A percentile compares a stretch with the other conserved stretches of the same genome.
phyloP scores from a whole-genome alignment of 2,797 vertebrate species.

The Ibycter americanus region DNA sequence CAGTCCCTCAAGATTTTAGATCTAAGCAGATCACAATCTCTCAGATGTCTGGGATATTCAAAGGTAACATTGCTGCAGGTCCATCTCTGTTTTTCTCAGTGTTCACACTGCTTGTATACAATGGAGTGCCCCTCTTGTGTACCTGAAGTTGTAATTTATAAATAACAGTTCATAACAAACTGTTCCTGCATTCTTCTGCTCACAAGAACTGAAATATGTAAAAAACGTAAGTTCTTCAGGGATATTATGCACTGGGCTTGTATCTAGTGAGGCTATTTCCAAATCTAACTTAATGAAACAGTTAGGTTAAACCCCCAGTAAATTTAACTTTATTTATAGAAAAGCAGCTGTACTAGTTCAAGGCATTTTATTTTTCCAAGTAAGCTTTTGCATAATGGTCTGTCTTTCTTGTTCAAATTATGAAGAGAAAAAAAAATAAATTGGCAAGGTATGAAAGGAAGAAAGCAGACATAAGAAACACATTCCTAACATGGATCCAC shows the following conservation, averaged over 20 bases:
- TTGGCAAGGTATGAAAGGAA: slow-evolving; percentile 26
- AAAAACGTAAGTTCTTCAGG: background rate
- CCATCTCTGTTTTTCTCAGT: background rate
- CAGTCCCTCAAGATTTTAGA: background rate
- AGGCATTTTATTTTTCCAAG: slow-evolving; percentile 45
- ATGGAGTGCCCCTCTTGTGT: background rate
- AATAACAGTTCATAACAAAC: background rate
- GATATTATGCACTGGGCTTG: background rate
- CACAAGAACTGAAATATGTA: background rate
- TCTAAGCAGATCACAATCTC: background rate
- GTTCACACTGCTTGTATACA: background rate
- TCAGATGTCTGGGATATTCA: background rate
- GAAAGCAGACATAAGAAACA: slow-evolving; percentile 38
- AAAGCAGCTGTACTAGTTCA: slow-evolving; percentile 32
- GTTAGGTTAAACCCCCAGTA: background rate
- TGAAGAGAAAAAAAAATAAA: background rate
- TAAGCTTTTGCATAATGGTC: background rate
- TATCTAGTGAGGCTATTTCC: background rate
- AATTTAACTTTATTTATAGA: slow-evolving; percentile 36
- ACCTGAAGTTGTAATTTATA: background rate
- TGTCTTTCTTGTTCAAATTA: slow-evolving; percentile 26
- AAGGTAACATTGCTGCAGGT: background rate
- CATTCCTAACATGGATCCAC: slow-evolving; percentile 51
- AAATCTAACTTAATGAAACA: background rate
- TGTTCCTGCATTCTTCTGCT: background rate